A percentile compares a stretch with the other conserved stretches of the same genome.
Conservation (phyloP, 2,113 vertebrate species). For the Polypterus bichir region DNA sequence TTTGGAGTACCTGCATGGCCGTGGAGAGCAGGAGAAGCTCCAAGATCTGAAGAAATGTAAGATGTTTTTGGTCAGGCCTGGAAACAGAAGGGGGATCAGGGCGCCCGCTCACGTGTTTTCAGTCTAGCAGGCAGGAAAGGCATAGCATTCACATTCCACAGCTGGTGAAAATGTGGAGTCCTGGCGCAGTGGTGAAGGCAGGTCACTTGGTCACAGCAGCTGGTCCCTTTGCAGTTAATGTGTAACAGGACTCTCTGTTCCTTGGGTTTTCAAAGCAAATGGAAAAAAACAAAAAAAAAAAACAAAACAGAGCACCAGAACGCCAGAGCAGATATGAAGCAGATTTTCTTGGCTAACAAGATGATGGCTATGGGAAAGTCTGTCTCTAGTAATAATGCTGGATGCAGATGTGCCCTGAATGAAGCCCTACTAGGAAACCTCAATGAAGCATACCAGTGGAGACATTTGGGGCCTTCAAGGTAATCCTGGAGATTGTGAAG, state of each 20-base stretch:
- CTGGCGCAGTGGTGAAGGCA: not conserved
- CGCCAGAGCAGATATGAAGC: constrained; percentile 1
- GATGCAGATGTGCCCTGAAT: too few species aligned
- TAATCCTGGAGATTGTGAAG: too few species aligned
- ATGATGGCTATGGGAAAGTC: constrained; percentile 3
- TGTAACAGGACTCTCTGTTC: constrained; percentile 6
- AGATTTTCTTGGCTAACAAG: not conserved
- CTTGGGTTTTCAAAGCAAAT: not conserved
- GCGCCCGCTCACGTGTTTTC: not conserved
- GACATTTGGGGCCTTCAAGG: too few species aligned
- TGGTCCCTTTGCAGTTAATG: constrained; percentile 7
- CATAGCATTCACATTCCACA: constrained; percentile 5
- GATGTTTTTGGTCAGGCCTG: too few species aligned
- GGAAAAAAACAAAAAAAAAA: constrained; percentile 6
- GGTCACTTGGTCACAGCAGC: constrained; percentile 6
- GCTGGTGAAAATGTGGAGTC: constrained; percentile 8
- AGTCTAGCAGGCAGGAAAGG: constrained; percentile 3
- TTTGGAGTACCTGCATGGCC: too few species aligned
- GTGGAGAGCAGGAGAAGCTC: too few species aligned
- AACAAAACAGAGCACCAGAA: not conserved
- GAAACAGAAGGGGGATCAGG: too few species aligned
- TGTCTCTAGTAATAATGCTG: too few species aligned
- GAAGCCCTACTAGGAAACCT: too few species aligned
- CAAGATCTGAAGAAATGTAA: too few species aligned
- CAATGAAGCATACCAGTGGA: too few species aligned